Conservation (phyloP, 2,113 vertebrate genomes). For the Pangasianodon hypophthalmus region DNA sequence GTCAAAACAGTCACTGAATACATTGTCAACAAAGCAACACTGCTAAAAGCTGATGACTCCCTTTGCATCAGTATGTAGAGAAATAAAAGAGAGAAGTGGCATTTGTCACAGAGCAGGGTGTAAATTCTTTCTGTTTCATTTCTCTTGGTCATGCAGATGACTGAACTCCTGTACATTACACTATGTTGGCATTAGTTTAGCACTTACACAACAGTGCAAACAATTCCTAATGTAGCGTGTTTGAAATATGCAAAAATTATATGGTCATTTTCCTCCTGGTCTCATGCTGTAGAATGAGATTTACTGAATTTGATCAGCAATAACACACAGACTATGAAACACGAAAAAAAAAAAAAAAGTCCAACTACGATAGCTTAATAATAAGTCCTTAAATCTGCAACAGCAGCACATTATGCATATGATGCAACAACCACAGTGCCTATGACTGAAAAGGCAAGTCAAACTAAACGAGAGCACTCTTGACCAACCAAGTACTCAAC, state of each 20-base stretch:
- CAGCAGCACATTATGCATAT: background rate
- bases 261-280: background rate
- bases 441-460: background rate
- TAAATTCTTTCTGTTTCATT: background rate
- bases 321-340: background rate
- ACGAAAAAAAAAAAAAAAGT: background rate
- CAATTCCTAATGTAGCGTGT: conserved; percentile 8
- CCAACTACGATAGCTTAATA: background rate
- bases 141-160: conserved; percentile 2
- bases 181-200: background rate
- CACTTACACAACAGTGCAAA: background rate
- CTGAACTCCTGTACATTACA: conserved; percentile 2
- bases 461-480: background rate
- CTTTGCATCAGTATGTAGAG: background rate
- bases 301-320: background rate
- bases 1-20: background rate
- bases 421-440: background rate
- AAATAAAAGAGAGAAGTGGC: background rate
- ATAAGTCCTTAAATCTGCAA: background rate
- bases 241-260: background rate
- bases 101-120: background rate
- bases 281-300: background rate
- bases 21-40: background rate
- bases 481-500: background rate
- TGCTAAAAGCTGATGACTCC: background rate